Evolutionary conservation across 2,797 vertebrate species (phyloP).

Genomic region (Anguilla anguilla): DNA sequence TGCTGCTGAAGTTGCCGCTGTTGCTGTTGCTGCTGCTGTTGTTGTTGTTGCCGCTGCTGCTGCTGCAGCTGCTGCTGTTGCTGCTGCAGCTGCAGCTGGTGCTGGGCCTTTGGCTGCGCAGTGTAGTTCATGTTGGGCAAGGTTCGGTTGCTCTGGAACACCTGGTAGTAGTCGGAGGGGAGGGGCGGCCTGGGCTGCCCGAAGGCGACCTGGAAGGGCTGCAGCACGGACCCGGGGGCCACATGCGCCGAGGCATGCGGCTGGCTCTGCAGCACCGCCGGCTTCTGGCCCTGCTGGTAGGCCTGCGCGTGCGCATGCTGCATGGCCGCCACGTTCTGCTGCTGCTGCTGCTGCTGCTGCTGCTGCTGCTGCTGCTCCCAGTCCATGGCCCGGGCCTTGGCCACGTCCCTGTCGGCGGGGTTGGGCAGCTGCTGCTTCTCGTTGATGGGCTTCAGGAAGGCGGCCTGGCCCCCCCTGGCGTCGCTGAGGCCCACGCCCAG

Average conservation of each 20-base stretch:
- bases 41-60: conserved; percentile 75
- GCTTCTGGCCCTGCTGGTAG: conserved; percentile 79
- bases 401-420: conserved; percentile 62
- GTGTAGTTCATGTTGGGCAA: conserved; percentile 82
- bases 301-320: conserved; percentile 44
- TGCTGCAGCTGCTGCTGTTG: conserved; percentile 73
- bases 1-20: conserved; percentile 21
- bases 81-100: conserved; percentile 49
- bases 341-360: conserved; percentile 71
- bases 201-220: conserved; percentile 94
- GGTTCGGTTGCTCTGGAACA: conserved; percentile 83
- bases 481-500: conserved; percentile 63
- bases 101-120: conserved; percentile 61
- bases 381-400: conserved; percentile 61
- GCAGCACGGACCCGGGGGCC: conserved; percentile 79
- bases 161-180: conserved; percentile 79
- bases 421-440: conserved; percentile 71
- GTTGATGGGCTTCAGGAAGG: conserved; percentile 65
- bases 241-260: conserved; percentile 64
- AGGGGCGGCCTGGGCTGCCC: conserved; percentile 88
- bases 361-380: conserved; percentile 76
- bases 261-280: conserved; percentile 75
- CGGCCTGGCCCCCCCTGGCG: conserved; percentile 61
- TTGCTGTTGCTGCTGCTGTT: conserved; percentile 59
- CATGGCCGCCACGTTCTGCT: conserved; percentile 32